These are phyloP conservation scores for Myioborus melanocephalus DNA, from an alignment of 2,797 vertebrate species.

Conservation along the genomic window DNA sequence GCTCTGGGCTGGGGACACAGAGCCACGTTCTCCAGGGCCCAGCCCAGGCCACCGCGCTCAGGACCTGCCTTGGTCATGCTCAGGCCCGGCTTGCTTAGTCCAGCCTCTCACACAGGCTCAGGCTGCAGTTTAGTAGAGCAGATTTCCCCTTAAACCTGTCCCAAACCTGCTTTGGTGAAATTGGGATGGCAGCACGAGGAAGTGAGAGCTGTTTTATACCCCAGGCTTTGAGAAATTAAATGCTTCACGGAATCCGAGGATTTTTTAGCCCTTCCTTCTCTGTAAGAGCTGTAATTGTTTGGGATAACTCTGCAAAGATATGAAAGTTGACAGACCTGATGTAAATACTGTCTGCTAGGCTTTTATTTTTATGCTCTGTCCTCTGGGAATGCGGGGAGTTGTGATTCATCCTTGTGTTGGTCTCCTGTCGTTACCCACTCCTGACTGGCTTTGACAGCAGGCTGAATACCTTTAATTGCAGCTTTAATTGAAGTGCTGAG, in stretches of 20 bases:
- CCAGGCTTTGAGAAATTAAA: not conserved
- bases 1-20: too few species aligned
- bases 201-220: not conserved
- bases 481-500: not conserved
- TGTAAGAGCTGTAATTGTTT: not conserved
- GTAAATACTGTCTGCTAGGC: not conserved
- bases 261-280: not conserved
- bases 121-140: not conserved
- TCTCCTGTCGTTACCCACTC: not conserved
- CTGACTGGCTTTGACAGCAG: not conserved
- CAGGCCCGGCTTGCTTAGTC: not conserved
- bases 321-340: not conserved
- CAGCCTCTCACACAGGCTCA: rapidly evolving
- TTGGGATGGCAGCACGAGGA: not conserved
- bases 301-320: not conserved
- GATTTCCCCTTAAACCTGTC: not conserved
- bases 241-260: not conserved
- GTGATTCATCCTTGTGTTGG: not conserved
- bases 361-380: not conserved
- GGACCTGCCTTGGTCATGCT: rapidly evolving
- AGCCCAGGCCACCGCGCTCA: not conserved
- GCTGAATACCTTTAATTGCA: not conserved
- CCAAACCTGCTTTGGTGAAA: not conserved
- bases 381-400: not conserved
- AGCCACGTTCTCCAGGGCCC: not conserved